Percentiles rank a stretch among this genome's conserved stretches.
phyloP scores from a whole-genome alignment of 2,888 invertebrate genomes.

The Dynastes grantii region DNA sequence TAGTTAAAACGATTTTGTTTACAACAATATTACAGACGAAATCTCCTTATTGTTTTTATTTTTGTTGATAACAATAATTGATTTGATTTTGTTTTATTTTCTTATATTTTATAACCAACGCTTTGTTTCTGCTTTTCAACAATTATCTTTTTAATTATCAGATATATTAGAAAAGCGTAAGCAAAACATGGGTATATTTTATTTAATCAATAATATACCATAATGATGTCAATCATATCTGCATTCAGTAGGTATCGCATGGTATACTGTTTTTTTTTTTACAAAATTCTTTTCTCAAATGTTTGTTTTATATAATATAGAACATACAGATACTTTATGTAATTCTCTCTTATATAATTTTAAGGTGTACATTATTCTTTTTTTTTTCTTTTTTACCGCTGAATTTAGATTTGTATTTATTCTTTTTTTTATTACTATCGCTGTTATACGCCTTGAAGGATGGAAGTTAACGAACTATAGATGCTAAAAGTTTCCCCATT shows the following conservation, averaged over 20 bases:
- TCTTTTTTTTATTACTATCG: constrained; percentile 4
- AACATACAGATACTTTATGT: background rate
- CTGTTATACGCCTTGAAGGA: background rate
- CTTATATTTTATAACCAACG: background rate
- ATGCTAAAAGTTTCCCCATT: constrained; percentile 9
- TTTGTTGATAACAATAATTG: constrained; percentile 36
- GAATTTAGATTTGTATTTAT: constrained; percentile 34
- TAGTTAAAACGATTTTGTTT: background rate
- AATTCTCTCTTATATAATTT: constrained; percentile 2
- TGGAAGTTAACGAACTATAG: too few relatives aligned
- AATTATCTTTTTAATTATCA: constrained; percentile 1
- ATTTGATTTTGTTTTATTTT: constrained; percentile 38
- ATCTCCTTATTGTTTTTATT: constrained; percentile 39
- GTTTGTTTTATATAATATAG: constrained; percentile 4
- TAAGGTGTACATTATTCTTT: constrained; percentile 38
- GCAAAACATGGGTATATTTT: background rate
- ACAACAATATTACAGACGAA: background rate
- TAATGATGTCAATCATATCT: background rate
- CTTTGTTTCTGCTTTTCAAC: background rate
- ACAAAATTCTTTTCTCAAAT: constrained; percentile 17
- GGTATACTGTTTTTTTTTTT: background rate
- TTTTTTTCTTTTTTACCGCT: constrained; percentile 2
- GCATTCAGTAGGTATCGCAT: too few relatives aligned
- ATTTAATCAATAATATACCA: too few relatives aligned
- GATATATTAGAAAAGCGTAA: background rate